Base-by-base conservation (phyloP, 2,797 vertebrate genomes). In the Amphiprion clarkii region DNA sequence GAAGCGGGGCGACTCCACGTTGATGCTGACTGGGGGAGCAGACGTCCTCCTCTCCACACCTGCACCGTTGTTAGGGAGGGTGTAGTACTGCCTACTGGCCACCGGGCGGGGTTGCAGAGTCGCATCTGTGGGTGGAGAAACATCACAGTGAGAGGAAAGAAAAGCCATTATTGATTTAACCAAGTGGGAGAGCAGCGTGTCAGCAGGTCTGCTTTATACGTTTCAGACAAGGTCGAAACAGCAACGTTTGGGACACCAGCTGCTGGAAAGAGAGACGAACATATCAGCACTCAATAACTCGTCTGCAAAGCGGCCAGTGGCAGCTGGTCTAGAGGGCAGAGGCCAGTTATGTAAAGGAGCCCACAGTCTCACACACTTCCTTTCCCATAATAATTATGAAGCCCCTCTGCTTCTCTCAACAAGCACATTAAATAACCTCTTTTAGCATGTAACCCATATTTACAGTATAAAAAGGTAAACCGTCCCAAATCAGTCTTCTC, bases 31-130 rank as follows among this genome's bases (percentile, higher is more conserved):
- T 0, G 92, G 92, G 23, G 90, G 90, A 3, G 92, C 89, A 0
- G 93, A 93, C 0, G 92, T 88, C 54, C 97, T 95, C 1, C 97
- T 93, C 83, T 98, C 97, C 21, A 95, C 95, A 63, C 90, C 96
- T 9, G 95, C 93, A 46, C 89, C 90, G 76, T 93, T 94, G 87
- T 94, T 95, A 13, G 96, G 96, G 13, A 97, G 81, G 16, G 95
- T 96, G 89, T 98, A 98, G 88, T 97, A 98, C 66, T 96, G 96
- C 61, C 98, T 95, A 86, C 88, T 96, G 88, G 95, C 93, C 91
- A 96, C 95, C 0, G 96, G 94, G 89, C 97, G 97, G 67, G 95
- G 86, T 68, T 96, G 97, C 67, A 97, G 95, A 91, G 94, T 95
- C 3, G 95, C 92, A 81, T 99, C 98, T 99, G 94, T 33, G 39